Evolutionary conservation across 92 coral and sea anemone species (phyloP), one percentile per base, ranked within the genome.

Genomic region (Heliopora coerulea): DNA sequence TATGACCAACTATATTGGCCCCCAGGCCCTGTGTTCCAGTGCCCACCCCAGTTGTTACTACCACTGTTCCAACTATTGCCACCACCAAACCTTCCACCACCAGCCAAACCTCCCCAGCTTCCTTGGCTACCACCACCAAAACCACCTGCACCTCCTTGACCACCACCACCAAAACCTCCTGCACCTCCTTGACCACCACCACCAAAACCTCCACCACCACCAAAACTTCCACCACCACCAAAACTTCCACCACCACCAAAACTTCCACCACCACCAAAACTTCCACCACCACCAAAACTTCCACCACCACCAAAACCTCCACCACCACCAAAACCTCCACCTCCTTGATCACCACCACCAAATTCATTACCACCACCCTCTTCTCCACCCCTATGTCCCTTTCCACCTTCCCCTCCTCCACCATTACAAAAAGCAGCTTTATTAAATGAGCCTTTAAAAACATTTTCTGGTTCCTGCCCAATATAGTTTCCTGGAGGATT

Each of bases 401-500:
- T 59, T 7, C 35, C 76, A 31, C 34, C 58, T 1, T 8, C 56
- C 4, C 74, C 58, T 8, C 50, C 63, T 6, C 77, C 77, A 18
- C 77, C 77, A 33, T 54, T 31, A 29, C 37, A 1, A 35, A 29
- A 70, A 33, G 24, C 30, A 0, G 77, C 56, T 33, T 34, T 33
- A 70, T 52, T 31, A 25, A 28, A 70, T 1, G 77, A 30, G 10
- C 97, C 97, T 65, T 65, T 58, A 12, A 62, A 75, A 28, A 91
- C 97, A 64, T 91, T 91, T 32, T 68, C 64, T 32, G 39, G 62
- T 61, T 86, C 87, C 28, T 79, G 68, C 10, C 81, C 89, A 0
- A 75, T 21, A 21, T 72, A 80, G 80, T 89, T 89, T 29, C 96
- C 96, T 0, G 86, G 75, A 12, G 79, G 85, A 40, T 85, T 83